Evolutionary conservation across 2,113 vertebrate species (phyloP), one percentile per base, ranked within the genome.

Genomic region (Phylloscopus trochilus): DNA sequence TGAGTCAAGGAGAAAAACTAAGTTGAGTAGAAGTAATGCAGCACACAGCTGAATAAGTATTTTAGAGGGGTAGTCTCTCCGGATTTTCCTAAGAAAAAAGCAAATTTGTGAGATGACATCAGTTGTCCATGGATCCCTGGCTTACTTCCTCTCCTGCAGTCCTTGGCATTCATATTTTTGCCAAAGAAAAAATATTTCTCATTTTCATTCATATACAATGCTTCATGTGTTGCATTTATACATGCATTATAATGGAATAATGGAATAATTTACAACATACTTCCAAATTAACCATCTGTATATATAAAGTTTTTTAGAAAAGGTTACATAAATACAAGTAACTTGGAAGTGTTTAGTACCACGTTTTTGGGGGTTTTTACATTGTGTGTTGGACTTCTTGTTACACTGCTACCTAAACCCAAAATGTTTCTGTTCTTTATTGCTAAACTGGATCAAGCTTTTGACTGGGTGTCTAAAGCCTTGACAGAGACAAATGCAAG

Each of bases 1-100:
- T 1, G 99, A 98, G 79, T 99, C 98, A 86, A 99, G 81, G 62
- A 99, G 97, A 87, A 99, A 99, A 51, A 97, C 96, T 75, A 99
- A 89, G 95, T 99, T 99, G 52, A 99, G 98, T 16, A 99, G 74
- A 68, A 99, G 98, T 47, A 99, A 97, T 4, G 98, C 98, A 35
- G 98, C 56, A 93, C 99, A 99, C 35, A 99, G 98, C 84, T 99
- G 99, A 72, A 99, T 98, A 73, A 99, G 98, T 92, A 99, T 99
- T 98, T 99, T 99, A 68, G 99, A 98, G 10, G 99, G 99, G 70
- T 99, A 99, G 93, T 99, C 99, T 60, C 98, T 98, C 30, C 99
- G 98, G 63, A 99, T 97, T 97, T 99, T 99, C 69, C 99, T 99
- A 88, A 75, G 96, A 83, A 89, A 80, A 83, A 37, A 60, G 37